A percentile compares a stretch with the other conserved stretches of the same genome.
Evolutionary conservation across 2,113 vertebrate genomes (phyloP).

Genomic region (Macquaria ambigua): DNA sequence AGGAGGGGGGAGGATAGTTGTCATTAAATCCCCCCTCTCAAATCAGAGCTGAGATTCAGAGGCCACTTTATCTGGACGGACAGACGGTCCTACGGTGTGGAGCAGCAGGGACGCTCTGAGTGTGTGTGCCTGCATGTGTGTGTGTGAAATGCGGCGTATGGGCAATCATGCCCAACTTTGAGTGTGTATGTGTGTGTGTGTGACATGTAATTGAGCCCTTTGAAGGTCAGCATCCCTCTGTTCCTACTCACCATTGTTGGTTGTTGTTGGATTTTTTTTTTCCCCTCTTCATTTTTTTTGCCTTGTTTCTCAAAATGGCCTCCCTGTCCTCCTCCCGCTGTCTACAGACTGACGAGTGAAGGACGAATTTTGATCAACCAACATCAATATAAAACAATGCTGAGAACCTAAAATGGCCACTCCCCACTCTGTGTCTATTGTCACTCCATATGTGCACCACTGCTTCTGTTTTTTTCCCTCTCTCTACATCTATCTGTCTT

Average conservation of each 20-base stretch:
- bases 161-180: constrained; percentile 68
- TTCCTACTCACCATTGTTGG: constrained; percentile 65
- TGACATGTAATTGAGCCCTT: constrained; percentile 74
- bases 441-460: constrained; percentile 4
- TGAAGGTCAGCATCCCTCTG: constrained; percentile 75
- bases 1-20: constrained; percentile 35
- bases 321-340: constrained; percentile 50
- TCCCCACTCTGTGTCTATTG: constrained; percentile 20
- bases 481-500: neutral
- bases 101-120: constrained; percentile 62
- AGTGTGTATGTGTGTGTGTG: constrained; percentile 39
- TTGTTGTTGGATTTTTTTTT: constrained; percentile 49
- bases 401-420: constrained; percentile 61
- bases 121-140: constrained; percentile 21
- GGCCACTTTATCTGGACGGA: constrained; percentile 78
- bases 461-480: neutral
- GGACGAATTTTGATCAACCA: constrained; percentile 64
- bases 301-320: constrained; percentile 74
- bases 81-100: constrained; percentile 67
- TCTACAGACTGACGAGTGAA: constrained; percentile 55
- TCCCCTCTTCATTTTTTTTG: constrained; percentile 40
- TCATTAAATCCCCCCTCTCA: constrained; percentile 73
- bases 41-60: constrained; percentile 77
- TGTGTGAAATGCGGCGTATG: constrained; percentile 36
- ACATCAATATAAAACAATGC: constrained; percentile 39